Evolutionary conservation across 2,113 vertebrate genomes (phyloP).

Genomic region (Corythornis cristatus): DNA sequence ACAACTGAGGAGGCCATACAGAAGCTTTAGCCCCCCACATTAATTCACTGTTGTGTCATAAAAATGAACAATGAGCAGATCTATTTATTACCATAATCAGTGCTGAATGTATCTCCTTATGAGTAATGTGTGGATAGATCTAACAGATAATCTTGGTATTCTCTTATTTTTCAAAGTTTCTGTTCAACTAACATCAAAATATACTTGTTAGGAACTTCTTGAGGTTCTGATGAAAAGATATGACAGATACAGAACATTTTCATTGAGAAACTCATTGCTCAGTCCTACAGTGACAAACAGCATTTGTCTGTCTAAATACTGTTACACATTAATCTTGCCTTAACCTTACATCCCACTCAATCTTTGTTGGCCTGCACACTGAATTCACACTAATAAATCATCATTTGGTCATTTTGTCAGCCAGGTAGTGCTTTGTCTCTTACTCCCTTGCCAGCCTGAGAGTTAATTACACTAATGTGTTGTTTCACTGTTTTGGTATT

Average conservation of each 20-base stretch:
- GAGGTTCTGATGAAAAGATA: not conserved
- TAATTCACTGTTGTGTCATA: not conserved
- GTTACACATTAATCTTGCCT: constrained; percentile 31
- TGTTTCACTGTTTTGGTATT: not conserved
- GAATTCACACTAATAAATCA: not conserved
- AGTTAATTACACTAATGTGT: not conserved
- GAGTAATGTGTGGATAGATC: not conserved
- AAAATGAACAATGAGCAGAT: not conserved
- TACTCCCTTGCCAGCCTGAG: not conserved
- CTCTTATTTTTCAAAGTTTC: not conserved
- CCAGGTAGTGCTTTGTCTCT: not conserved
- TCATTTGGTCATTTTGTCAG: not conserved
- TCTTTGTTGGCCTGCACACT: not conserved
- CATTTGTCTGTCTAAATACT: not conserved
- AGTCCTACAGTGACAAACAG: constrained; percentile 42
- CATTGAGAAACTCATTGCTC: constrained; percentile 39
- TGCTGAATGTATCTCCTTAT: not conserved
- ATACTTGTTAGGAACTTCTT: not conserved
- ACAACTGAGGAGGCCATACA: not conserved
- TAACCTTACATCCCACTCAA: not conserved
- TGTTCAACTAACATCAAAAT: not conserved
- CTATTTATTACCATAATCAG: not conserved
- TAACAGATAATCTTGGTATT: not conserved
- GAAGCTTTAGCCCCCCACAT: not conserved
- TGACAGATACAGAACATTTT: constrained; percentile 26